A percentile compares a stretch with the other conserved stretches of the same genome.
phyloP scores from a whole-genome alignment of 2,888 invertebrate species.

The Drosophila yooni region DNA sequence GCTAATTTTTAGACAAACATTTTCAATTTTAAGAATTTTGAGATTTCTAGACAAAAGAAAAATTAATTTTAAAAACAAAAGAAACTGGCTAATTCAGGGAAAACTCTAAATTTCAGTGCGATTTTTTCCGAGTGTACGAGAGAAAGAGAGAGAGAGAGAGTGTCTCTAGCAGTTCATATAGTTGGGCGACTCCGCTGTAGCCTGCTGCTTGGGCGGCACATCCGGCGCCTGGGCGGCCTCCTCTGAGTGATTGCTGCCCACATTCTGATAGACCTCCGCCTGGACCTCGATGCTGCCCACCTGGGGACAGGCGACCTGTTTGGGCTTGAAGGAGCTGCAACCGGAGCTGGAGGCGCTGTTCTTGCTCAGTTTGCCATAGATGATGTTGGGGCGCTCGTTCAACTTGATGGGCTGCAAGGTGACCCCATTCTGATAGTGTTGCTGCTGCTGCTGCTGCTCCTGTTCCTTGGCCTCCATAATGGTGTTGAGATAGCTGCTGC shows the following conservation, averaged over 20 bases:
- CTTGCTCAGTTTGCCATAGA: constrained; percentile 83
- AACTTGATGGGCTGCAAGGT: constrained; percentile 84
- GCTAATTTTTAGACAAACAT: background rate
- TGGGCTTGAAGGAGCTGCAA: constrained; percentile 83
- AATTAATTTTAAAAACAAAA: accelerated
- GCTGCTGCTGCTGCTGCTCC: constrained; percentile 67
- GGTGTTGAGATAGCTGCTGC: constrained; percentile 83
- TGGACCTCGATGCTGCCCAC: constrained; percentile 78
- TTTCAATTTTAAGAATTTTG: background rate
- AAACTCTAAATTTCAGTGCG: background rate
- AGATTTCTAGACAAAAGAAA: background rate
- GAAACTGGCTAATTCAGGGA: background rate
- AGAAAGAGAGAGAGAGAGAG: background rate
- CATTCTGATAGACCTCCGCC: constrained; percentile 83
- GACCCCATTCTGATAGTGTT: constrained; percentile 76
- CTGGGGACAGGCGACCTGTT: constrained; percentile 78
- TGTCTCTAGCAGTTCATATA: constrained; percentile 79
- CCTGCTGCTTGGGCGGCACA: constrained; percentile 27
- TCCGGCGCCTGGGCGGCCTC: constrained; percentile 24
- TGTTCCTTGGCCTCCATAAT: constrained; percentile 84
- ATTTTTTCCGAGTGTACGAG: background rate
- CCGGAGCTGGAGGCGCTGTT: constrained; percentile 66
- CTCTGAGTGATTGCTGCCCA: constrained; percentile 51
- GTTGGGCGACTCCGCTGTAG: constrained; percentile 60
- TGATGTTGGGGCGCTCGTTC: constrained; percentile 83